These are phyloP conservation scores for Onychorhynchus coronatus DNA, from an alignment of 2,113 vertebrate genomes.

Conservation along the genomic window DNA sequence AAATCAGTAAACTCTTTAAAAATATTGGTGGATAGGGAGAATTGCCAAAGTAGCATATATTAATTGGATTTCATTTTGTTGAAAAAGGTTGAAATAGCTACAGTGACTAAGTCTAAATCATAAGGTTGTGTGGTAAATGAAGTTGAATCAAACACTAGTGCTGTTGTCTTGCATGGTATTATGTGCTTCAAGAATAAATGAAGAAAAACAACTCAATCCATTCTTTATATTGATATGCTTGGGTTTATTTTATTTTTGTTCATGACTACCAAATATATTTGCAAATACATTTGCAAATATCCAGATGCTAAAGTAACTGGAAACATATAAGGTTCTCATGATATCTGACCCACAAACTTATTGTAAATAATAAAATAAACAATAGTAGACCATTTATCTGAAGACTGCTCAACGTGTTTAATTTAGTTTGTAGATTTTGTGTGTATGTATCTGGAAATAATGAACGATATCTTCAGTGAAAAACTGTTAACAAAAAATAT, in stretches of 20 bases:
- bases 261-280: not conserved
- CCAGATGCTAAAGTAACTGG: not conserved
- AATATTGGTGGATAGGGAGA: not conserved
- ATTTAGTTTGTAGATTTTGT: not conserved
- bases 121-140: not conserved
- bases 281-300: not conserved
- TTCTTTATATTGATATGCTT: not conserved
- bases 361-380: not conserved
- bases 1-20: not conserved
- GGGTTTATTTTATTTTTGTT: not conserved
- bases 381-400: not conserved
- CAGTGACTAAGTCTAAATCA: not conserved
- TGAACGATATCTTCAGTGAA: not conserved
- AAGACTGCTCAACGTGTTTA: not conserved
- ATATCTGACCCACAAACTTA: not conserved
- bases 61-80: not conserved
- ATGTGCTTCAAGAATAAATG: not conserved
- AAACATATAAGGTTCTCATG: not conserved
- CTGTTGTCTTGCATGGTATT: not conserved
- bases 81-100: not conserved
- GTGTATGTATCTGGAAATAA: not conserved
- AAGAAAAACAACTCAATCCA: not conserved
- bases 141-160: not conserved
- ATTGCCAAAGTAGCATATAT: not conserved
- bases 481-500: not conserved